Percentiles rank a stretch among this genome's conserved stretches.
Conservation (phyloP, 2,888 invertebrate genomes). For the Phrixothrix hirtus region DNA sequence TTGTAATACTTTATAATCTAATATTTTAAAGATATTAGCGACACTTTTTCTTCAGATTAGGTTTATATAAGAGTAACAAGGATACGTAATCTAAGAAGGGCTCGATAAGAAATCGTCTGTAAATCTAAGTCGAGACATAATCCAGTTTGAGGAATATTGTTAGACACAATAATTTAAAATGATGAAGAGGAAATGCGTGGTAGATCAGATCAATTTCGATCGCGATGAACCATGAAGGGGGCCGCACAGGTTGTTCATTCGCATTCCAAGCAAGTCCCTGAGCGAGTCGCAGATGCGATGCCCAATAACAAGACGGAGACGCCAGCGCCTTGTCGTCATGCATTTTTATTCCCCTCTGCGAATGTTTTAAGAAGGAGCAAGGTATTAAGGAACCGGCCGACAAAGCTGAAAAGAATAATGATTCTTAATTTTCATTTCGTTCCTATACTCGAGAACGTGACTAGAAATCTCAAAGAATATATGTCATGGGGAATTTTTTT, state of each 20-base stretch:
- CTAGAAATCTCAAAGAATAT: slow-evolving; percentile 53
- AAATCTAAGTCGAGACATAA: slow-evolving; percentile 22
- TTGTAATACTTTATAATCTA: no score
- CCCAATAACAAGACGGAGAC: slow-evolving; percentile 51
- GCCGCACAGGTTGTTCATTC: slow-evolving; percentile 50
- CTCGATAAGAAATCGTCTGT: slow-evolving; percentile 15
- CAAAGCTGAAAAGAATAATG: slow-evolving; percentile 59
- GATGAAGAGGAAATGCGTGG: slow-evolving; percentile 36
- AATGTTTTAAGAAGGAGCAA: slow-evolving; percentile 53
- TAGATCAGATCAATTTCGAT: slow-evolving; percentile 39
- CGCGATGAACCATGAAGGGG: slow-evolving; percentile 44
- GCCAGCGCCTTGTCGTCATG: slow-evolving; percentile 52
- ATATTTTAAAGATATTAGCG: no score
- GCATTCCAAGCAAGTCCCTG: slow-evolving; percentile 51
- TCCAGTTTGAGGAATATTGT: slow-evolving; percentile 24
- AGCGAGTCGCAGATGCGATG: slow-evolving; percentile 50
- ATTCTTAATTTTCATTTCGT: slow-evolving; percentile 59
- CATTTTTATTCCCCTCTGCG: slow-evolving; percentile 54
- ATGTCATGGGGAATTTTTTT: slow-evolving; percentile 54
- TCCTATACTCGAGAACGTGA: slow-evolving; percentile 56
- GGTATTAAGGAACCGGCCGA: slow-evolving; percentile 56
- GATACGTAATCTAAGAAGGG: no score
- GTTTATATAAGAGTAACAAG: no score
- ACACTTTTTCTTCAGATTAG: no score
- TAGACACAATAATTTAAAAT: slow-evolving; percentile 31